Evolutionary conservation across 92 coral and sea anemone genomes (phyloP), one percentile per base, ranked within the genome.

Genomic region (Zoanthus solanderi): DNA sequence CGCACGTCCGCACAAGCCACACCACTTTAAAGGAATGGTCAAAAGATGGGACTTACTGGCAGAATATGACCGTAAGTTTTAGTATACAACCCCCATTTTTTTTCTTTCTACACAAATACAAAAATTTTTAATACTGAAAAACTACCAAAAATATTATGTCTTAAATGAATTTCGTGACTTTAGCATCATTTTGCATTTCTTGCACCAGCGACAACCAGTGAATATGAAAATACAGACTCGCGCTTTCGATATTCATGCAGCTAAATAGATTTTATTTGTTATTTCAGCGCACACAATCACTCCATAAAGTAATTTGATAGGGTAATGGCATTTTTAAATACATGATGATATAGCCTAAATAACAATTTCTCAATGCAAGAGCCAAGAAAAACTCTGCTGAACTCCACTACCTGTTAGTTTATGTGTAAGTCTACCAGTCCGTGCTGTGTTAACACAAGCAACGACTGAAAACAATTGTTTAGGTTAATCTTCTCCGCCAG

Each of bases 31-130:
- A 56, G 78, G 60, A 34, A 89, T 90, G 28, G 93, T 83, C 29
- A 94, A 94, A 30, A 88, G 98, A 87, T 95, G 98, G 98, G 98
- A 94, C 54, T 87, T 93, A 17, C 52, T 95, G n/a, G 88, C 89
- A n/a, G 89, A 88, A 11, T 47, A 91, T 18, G 98, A 95, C 72
- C 96, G 98, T 95, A 85, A 95, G 98, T 94, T 42, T 2, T 11
- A n/a, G 8, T 9, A 30, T 69, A 29, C 75, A 31, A 31, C 46
- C 2, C 75, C 17, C 10, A 31, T 7, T 30, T 9, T 7, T 34
- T 31, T 5, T 29, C 10, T 9, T 69, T 69, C 16, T n/a, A 45
- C 0, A 69, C 15, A 23, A n/a, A 76, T 28, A 52, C 4, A 4
- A 50, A 46, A 10, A 16, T 18, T 48, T 76, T 50, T 28, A 17